A percentile compares a stretch with the other conserved stretches of the same genome.
phyloP scores from a whole-genome alignment of 2,113 vertebrate species.

The Lucifuga dentata region DNA sequence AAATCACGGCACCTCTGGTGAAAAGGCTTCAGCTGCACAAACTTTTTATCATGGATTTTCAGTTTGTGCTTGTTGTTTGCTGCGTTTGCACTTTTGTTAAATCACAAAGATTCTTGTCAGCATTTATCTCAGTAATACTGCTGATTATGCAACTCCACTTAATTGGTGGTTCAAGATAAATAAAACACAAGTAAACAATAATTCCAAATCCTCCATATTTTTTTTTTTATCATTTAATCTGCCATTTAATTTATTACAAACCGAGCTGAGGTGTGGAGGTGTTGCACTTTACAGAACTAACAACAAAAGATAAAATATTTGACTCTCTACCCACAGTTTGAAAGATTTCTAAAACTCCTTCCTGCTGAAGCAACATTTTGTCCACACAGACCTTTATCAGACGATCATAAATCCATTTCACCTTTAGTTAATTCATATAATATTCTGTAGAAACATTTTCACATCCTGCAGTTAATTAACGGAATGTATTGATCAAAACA shows the following conservation, averaged over 20 bases:
- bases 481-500: too few species aligned
- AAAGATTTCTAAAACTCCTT: background rate
- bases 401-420: too few species aligned
- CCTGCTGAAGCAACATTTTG: background rate
- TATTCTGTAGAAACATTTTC: too few species aligned
- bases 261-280: background rate
- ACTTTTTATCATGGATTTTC: background rate
- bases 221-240: conserved; percentile 14
- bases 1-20: too few species aligned
- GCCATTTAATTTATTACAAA: conserved; percentile 14
- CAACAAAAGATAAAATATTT: background rate
- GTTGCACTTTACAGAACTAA: background rate
- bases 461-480: too few species aligned
- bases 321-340: background rate
- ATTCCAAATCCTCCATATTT: conserved; percentile 16
- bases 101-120: background rate
- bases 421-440: too few species aligned
- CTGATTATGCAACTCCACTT: conserved; percentile 37
- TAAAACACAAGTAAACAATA: conserved; percentile 23
- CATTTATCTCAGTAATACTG: conserved; percentile 2
- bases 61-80: conserved; percentile 3
- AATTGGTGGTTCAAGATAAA: conserved; percentile 16
- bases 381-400: background rate
- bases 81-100: background rate
- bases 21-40: background rate